phyloP scores from a whole-genome alignment of 2,888 invertebrate genomes.

The Noctua janthina region DNA sequence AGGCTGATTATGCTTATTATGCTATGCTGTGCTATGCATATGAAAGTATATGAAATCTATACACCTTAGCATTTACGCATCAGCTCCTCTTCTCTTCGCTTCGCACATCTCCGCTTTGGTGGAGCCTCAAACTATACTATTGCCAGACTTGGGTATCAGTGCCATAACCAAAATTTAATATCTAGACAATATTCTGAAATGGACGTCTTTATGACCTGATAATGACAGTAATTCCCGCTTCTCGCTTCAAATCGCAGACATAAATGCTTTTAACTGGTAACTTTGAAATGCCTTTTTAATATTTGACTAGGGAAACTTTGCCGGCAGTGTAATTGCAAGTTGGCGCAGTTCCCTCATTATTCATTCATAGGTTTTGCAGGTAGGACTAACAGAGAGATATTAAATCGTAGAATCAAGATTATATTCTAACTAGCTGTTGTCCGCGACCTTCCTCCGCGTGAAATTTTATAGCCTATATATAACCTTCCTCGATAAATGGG shows the following conservation, averaged over 20 bases:
- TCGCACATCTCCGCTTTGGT: too few species aligned
- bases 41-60: too few species aligned
- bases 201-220: background rate
- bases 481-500: too few species aligned
- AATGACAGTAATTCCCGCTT: background rate
- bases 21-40: too few species aligned
- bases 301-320: slow-evolving; percentile 50
- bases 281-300: slow-evolving; percentile 50
- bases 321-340: slow-evolving; percentile 25
- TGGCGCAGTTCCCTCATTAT: slow-evolving; percentile 41
- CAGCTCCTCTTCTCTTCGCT: too few species aligned
- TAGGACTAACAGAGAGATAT: slow-evolving; percentile 5
- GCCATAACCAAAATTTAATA: background rate
- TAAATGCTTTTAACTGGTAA: slow-evolving; percentile 22
- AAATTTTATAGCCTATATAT: too few species aligned
- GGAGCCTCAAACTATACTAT: background rate
- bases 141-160: background rate
- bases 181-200: background rate
- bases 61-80: too few species aligned
- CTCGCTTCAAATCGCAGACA: background rate
- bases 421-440: background rate
- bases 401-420: background rate
- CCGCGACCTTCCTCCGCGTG: too few species aligned
- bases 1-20: too few species aligned
- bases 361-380: slow-evolving; percentile 41